These are phyloP conservation scores for Embiotoca jacksoni DNA, from an alignment of 2,113 vertebrate species.

Conservation along the genomic window DNA sequence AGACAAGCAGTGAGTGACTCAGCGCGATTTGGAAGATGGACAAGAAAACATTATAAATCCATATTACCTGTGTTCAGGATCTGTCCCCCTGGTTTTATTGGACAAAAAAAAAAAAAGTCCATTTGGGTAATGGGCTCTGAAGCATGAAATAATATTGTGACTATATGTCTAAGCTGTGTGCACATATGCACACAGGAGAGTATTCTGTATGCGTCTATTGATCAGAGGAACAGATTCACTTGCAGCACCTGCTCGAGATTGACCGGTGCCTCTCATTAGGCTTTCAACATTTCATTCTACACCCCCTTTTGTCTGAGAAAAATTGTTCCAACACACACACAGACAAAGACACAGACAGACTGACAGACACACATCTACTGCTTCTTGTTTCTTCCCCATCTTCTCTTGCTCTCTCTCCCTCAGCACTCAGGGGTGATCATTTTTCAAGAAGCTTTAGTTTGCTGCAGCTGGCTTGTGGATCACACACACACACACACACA, in stretches of 20 bases:
- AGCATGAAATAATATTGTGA: conserved; percentile 36
- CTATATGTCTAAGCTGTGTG: conserved; percentile 32
- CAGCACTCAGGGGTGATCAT: conserved; percentile 50
- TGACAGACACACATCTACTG: conserved; percentile 26
- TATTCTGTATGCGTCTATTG: conserved; percentile 30
- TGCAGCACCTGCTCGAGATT: conserved; percentile 16
- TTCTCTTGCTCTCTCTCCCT: conserved; percentile 23
- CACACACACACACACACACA: background rate
- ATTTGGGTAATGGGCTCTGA: conserved; percentile 18
- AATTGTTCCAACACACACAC: background rate
- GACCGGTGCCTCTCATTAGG: conserved; percentile 37
- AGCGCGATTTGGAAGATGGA: conserved; percentile 35
- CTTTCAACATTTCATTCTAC: conserved; percentile 31
- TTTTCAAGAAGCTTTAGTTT: conserved; percentile 55
- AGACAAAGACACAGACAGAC: conserved; percentile 22
- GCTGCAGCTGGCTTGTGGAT: conserved; percentile 18
- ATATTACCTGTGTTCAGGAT: conserved; percentile 22
- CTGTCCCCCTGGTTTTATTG: conserved; percentile 21
- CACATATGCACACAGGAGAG: conserved; percentile 19
- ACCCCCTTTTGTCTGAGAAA: conserved; percentile 27
- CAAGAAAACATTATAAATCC: conserved; percentile 44
- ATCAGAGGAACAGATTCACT: conserved; percentile 31
- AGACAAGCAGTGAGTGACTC: conserved; percentile 51
- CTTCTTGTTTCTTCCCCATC: conserved; percentile 22
- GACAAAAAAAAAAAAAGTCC: conserved; percentile 11